Percentiles rank a stretch among this genome's conserved stretches.
Conservation (phyloP, 2,113 vertebrate species). For the Mustelus asterias region DNA sequence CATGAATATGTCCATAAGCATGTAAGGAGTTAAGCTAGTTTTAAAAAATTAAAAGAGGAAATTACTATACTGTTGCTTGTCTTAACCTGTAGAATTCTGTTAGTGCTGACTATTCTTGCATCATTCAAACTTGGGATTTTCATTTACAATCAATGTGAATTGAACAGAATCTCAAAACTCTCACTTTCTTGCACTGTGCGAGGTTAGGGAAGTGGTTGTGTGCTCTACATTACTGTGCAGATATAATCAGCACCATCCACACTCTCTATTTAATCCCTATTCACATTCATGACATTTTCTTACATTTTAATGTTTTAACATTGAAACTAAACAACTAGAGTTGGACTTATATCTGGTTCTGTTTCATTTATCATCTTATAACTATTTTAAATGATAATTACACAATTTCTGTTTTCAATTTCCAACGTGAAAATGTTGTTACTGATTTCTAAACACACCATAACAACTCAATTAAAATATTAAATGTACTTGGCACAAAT, state of each 20-base stretch:
- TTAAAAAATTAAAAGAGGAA: not conserved
- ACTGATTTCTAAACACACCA: not conserved
- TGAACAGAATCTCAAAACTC: not conserved
- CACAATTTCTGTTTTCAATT: slow-evolving; percentile 1
- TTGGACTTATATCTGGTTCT: not conserved
- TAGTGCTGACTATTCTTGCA: not conserved
- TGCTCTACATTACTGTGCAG: not conserved
- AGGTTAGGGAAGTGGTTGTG: not conserved
- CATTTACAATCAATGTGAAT: not conserved
- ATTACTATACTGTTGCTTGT: not conserved
- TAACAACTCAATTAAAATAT: not conserved
- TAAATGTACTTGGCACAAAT: not conserved
- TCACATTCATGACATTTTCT: not conserved
- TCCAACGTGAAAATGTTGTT: not conserved
- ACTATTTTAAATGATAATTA: not conserved
- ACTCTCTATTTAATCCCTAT: not conserved
- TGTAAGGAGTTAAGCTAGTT: no score
- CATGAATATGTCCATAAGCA: no score
- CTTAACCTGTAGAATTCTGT: not conserved
- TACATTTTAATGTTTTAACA: not conserved
- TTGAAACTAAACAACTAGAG: not conserved
- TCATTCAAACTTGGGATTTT: not conserved
- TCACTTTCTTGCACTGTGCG: not conserved
- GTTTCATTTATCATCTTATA: not conserved
- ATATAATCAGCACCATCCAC: not conserved